A percentile compares a stretch with the other conserved stretches of the same genome.
phyloP scores from a whole-genome alignment of 2,797 vertebrate species.

The Gymnothorax reevesii region DNA sequence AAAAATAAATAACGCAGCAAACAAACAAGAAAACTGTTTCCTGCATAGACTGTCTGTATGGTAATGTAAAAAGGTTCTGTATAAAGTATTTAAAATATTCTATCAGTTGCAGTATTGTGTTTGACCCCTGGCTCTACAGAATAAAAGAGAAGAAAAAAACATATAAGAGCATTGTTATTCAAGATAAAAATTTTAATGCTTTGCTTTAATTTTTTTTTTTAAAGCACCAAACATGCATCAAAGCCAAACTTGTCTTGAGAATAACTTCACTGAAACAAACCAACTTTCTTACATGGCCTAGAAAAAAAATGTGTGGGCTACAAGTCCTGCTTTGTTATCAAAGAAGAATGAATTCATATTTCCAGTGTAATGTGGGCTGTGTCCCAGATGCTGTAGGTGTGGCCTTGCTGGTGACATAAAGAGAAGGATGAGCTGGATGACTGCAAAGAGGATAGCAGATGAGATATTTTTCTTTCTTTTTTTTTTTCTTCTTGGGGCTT shows the following conservation, averaged over 20 bases:
- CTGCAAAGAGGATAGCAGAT: background rate
- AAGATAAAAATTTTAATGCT: background rate
- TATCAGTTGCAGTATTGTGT: background rate
- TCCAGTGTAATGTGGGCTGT: background rate
- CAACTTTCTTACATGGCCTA: no score
- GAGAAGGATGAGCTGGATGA: background rate
- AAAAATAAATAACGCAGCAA: no score
- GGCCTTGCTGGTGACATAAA: background rate
- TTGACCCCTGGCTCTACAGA: background rate
- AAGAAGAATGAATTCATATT: background rate
- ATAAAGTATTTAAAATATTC: background rate
- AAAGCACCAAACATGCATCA: background rate
- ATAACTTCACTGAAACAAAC: no score
- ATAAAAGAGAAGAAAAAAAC: background rate
- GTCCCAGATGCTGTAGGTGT: slow-evolving; percentile 1
- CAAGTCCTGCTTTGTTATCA: background rate
- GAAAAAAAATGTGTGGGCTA: no score
- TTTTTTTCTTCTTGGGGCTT: background rate
- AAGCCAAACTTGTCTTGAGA: background rate
- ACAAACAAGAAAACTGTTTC: background rate
- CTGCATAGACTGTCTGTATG: background rate
- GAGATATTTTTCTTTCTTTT: background rate
- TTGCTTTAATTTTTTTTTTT: background rate
- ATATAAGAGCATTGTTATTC: background rate
- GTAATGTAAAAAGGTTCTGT: background rate